Conservation (phyloP, 2,797 vertebrate genomes). For the Typhlichthys eigenmanni region DNA sequence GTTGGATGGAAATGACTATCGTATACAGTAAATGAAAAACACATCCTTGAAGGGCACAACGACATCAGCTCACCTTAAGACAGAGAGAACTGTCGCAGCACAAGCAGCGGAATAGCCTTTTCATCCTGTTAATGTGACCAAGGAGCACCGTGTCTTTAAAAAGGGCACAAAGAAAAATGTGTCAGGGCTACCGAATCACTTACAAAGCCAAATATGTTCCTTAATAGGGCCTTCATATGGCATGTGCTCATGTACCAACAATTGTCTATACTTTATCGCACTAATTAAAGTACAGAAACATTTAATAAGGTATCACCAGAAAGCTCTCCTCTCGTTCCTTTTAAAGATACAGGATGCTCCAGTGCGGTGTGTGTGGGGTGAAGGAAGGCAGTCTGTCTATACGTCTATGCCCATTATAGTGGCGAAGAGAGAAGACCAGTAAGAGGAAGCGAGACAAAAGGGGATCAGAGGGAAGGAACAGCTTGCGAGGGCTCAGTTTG, state of each 20-base stretch:
- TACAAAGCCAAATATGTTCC: not conserved
- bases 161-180: conserved; percentile 19
- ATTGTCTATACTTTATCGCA: not conserved
- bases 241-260: conserved; percentile 20
- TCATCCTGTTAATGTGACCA: conserved; percentile 35
- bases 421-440: conserved; percentile 8
- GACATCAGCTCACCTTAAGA: conserved; percentile 25
- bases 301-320: conserved; percentile 7
- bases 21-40: too few species aligned
- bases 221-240: conserved; percentile 13
- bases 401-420: not conserved
- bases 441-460: conserved; percentile 17
- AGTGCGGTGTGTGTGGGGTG: not conserved
- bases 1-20: too few species aligned
- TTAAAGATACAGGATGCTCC: conserved; percentile 59
- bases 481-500: conserved; percentile 27
- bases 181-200: not conserved
- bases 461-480: conserved; percentile 5
- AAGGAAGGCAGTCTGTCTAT: not conserved
- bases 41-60: conserved; percentile 25
- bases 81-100: conserved; percentile 30
- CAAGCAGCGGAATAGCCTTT: conserved; percentile 43
- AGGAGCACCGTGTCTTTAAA: conserved; percentile 1
- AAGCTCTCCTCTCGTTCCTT: conserved; percentile 44
- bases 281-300: too few species aligned